Conservation (phyloP, 2,888 invertebrate species). For the Eupithecia exiguata region DNA sequence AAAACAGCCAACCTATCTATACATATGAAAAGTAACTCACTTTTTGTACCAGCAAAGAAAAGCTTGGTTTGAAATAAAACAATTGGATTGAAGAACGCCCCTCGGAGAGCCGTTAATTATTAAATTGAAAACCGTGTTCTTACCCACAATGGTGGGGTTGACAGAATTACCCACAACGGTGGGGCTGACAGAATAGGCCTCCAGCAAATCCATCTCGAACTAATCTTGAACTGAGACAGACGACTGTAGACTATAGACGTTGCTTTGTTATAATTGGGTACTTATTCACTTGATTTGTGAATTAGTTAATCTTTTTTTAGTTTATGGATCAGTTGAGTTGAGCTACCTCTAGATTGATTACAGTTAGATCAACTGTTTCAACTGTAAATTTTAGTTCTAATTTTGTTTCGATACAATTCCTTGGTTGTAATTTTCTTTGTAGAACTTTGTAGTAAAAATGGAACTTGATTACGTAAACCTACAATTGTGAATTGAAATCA, state of each 20-base stretch:
- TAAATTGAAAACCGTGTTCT: constrained; percentile 79
- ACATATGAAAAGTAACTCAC: constrained; percentile 24
- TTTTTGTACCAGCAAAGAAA: constrained; percentile 53
- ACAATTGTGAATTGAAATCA: too few species aligned
- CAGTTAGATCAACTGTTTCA: not conserved
- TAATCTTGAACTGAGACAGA: constrained; percentile 38
- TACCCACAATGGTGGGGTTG: constrained; percentile 57
- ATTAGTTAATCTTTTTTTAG: not conserved
- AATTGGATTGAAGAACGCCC: constrained; percentile 78
- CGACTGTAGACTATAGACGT: constrained; percentile 16
- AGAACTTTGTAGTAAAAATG: too few species aligned
- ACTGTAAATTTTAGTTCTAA: not conserved
- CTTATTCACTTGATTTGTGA: not conserved
- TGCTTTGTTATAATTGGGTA: constrained; percentile 9
- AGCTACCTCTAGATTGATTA: not conserved
- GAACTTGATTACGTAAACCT: too few species aligned
- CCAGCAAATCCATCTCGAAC: constrained; percentile 44
- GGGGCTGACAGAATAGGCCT: constrained; percentile 53
- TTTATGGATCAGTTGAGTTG: not conserved
- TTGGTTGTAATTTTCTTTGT: not conserved
- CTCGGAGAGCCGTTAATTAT: constrained; percentile 70
- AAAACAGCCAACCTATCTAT: too few species aligned
- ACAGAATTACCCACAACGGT: constrained; percentile 55
- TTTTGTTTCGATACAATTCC: not conserved
- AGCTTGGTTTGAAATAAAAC: constrained; percentile 72